phyloP scores from a whole-genome alignment of 2,797 vertebrate species.

The Pterois miles region DNA sequence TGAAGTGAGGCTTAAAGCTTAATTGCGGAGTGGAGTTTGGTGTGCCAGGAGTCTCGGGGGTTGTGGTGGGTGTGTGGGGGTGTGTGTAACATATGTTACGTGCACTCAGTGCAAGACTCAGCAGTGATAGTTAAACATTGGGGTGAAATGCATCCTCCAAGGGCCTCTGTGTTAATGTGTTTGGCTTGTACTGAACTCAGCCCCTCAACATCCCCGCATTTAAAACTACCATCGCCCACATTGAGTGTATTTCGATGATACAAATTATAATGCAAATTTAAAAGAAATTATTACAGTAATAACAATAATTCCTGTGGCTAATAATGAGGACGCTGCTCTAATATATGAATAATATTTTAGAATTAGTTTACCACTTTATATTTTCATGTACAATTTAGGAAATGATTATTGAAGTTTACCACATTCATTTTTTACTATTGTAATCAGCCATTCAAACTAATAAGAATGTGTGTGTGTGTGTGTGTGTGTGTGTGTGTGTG shows the following conservation, averaged over 20 bases:
- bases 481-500: not conserved
- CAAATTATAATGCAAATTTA: conserved; percentile 33
- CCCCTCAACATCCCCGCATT: conserved; percentile 70
- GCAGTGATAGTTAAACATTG: conserved; percentile 73
- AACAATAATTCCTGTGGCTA: conserved; percentile 31
- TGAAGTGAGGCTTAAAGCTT: conserved; percentile 69
- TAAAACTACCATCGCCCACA: conserved; percentile 30
- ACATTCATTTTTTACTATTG: conserved; percentile 28
- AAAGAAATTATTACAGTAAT: conserved; percentile 18
- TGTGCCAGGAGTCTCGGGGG: conserved; percentile 63
- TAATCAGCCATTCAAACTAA: conserved; percentile 26
- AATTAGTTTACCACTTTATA: conserved; percentile 18
- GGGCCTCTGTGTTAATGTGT: conserved; percentile 76
- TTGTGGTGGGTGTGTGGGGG: conserved; percentile 16
- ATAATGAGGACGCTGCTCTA: conserved; percentile 26
- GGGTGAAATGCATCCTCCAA: conserved; percentile 72
- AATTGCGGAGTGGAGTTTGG: conserved; percentile 68
- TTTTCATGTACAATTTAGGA: conserved; percentile 30
- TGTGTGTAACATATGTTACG: conserved; percentile 73
- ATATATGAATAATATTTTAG: conserved; percentile 22
- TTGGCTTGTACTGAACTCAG: conserved; percentile 74
- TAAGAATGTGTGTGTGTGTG: not conserved
- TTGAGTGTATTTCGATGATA: conserved; percentile 35
- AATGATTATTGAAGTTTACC: conserved; percentile 35
- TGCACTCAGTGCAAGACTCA: conserved; percentile 64